Conservation (phyloP, 2,113 vertebrate genomes). For the Centropus bengalensis region DNA sequence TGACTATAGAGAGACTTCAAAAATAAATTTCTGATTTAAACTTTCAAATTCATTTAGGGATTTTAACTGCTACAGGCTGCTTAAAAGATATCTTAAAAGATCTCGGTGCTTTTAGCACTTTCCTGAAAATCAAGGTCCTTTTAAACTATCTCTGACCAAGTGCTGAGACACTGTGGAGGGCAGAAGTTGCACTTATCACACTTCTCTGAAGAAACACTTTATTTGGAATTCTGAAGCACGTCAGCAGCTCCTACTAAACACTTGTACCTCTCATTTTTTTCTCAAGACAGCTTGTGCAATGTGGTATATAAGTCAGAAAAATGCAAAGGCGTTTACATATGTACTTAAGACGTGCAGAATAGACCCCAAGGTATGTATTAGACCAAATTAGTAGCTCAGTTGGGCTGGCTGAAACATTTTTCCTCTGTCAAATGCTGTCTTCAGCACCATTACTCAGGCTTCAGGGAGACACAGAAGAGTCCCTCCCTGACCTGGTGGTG, state of each 20-base stretch:
- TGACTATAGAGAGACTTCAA: neutral
- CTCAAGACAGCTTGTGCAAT: constrained; percentile 42
- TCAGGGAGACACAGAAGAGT: neutral
- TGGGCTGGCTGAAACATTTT: neutral
- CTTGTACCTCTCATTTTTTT: constrained; percentile 35
- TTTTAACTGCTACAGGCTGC: neutral
- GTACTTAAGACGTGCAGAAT: neutral
- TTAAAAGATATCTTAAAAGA: neutral
- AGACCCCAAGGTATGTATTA: neutral
- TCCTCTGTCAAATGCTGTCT: neutral
- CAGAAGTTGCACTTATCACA: constrained; percentile 24
- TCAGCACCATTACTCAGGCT: neutral
- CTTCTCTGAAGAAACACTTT: constrained; percentile 43
- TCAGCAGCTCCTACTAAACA: constrained; percentile 65
- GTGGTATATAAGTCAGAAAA: constrained; percentile 54
- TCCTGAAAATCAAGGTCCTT: constrained; percentile 31
- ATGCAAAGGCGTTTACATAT: constrained; percentile 52
- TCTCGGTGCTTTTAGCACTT: neutral
- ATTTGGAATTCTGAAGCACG: constrained; percentile 44
- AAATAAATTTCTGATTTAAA: neutral
- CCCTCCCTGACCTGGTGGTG: neutral
- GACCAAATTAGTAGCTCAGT: neutral
- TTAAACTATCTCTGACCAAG: constrained; percentile 10
- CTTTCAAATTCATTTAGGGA: neutral
- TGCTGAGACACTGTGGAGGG: neutral